Base-by-base conservation (phyloP, 1,140 invertebrate genomes). In the Mya arenaria region DNA sequence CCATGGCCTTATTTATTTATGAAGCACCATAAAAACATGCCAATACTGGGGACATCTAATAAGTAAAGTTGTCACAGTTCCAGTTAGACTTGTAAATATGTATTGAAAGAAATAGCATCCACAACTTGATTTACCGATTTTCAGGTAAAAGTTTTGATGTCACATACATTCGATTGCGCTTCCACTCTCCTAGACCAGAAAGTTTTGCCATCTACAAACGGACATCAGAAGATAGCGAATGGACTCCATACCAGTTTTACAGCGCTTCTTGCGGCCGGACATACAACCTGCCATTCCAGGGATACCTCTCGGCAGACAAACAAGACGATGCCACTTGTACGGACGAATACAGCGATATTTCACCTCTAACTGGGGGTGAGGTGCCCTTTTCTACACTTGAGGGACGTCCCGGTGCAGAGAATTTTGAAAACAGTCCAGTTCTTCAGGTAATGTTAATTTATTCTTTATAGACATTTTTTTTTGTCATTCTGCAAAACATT, bases 211-310 rank as follows among this genome's bases (percentile, higher is more conserved):
- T 99, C 85, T 99, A 97, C 92, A 99, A 99, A 90, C 95, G 97
- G 75, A 94, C 92, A 4, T 81, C 94, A 41, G 96, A 98, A 89
- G 95, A 96, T 73, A 95, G 95, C 1, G 94, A 95, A 3, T 99
- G 98, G 99, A 95, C 96, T 78, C 98, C 98, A 0, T 99, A 97
- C 94, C 98, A 99, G 92, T 99, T 96, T 93, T 99, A 99, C 94
- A 97, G 97, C 93, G 96, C 96, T 2, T 96, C 96, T 0, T 99
- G 98, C 91, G 95, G 96, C 52, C 96, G 97, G 52, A 99, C 97
- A 0, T 99, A 99, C 89, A 95, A 95, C 6, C 90, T 99, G 34
- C 95, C 96, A 0, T 97, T 98, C 75, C 88, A 89, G 17, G 95
- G 77, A 32, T 82, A 90, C 52, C 87, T 92, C 44, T 85, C 85